phyloP scores from a whole-genome alignment of 1,140 invertebrate species.

The Antheraea mylitta region DNA sequence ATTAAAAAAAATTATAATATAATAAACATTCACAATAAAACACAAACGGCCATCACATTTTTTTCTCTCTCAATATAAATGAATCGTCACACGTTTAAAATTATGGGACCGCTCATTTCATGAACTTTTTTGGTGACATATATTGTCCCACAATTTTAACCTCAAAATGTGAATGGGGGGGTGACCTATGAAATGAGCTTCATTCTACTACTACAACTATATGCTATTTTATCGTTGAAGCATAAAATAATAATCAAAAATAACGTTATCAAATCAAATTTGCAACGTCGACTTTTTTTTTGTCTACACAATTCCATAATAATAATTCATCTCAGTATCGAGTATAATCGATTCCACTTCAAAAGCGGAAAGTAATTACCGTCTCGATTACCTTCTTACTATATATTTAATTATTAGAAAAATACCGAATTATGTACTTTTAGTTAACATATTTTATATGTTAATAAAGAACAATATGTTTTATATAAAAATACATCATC shows the following conservation, averaged over 20 bases:
- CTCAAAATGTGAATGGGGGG: neutral
- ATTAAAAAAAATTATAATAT: conserved; percentile 34
- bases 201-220: neutral
- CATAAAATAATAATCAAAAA: conserved; percentile 41
- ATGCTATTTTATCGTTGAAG: conserved; percentile 22
- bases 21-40: conserved; percentile 50
- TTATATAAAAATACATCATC: conserved; percentile 77
- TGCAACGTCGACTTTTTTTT: conserved; percentile 42
- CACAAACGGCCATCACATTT: conserved; percentile 58
- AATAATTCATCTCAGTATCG: conserved; percentile 49
- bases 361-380: conserved; percentile 59
- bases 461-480: conserved; percentile 77
- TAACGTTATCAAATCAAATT: conserved; percentile 72
- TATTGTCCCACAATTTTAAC: neutral
- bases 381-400: conserved; percentile 55
- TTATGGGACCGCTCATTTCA: conserved; percentile 9
- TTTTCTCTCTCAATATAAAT: conserved; percentile 37
- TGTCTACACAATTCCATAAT: neutral
- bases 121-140: neutral
- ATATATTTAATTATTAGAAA: conserved; percentile 73
- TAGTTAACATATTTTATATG: conserved; percentile 78
- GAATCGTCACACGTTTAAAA: conserved; percentile 31
- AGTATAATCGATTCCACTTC: conserved; percentile 54
- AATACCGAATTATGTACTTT: conserved; percentile 77
- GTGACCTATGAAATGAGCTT: conserved; percentile 13